phyloP scores from a whole-genome alignment of 2,888 invertebrate species.

The Petrolisthes manimaculis region DNA sequence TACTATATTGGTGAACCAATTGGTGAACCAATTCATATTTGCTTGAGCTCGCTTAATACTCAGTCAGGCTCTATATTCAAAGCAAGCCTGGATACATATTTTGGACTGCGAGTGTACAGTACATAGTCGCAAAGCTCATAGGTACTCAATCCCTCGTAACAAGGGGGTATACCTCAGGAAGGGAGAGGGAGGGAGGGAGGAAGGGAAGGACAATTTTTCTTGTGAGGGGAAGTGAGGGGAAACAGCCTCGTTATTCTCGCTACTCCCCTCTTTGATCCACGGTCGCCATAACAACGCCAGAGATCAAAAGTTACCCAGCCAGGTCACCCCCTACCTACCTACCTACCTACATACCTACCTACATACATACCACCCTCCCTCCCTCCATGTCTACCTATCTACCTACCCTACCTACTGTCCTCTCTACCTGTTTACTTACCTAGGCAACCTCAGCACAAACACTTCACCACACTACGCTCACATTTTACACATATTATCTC shows the following conservation, averaged over 20 bases:
- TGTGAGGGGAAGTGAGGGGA: slow-evolving; percentile 6
- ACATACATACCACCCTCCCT: background rate
- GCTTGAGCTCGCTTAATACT: too few species aligned
- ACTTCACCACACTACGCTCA: too few species aligned
- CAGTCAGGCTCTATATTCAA: too few species aligned
- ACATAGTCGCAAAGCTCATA: too few species aligned
- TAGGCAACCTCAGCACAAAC: too few species aligned
- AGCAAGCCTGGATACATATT: too few species aligned
- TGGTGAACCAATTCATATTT: too few species aligned
- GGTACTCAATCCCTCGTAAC: too few species aligned
- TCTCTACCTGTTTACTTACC: too few species aligned
- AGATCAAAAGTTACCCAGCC: background rate
- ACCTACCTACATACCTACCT: too few species aligned
- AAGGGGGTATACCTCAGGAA: background rate
- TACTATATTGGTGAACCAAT: background rate
- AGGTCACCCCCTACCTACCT: slow-evolving; percentile 3
- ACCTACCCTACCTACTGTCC: too few species aligned
- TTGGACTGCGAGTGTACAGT: background rate
- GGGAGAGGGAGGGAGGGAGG: background rate
- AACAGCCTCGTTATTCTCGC: slow-evolving; percentile 15
- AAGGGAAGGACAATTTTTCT: background rate
- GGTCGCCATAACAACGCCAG: background rate
- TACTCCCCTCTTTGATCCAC: slow-evolving; percentile 15
- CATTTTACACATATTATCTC: too few species aligned
- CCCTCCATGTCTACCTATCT: background rate